Evolutionary conservation across 2,888 invertebrate genomes (phyloP).

Genomic region (Trichopoda pennipes): DNA sequence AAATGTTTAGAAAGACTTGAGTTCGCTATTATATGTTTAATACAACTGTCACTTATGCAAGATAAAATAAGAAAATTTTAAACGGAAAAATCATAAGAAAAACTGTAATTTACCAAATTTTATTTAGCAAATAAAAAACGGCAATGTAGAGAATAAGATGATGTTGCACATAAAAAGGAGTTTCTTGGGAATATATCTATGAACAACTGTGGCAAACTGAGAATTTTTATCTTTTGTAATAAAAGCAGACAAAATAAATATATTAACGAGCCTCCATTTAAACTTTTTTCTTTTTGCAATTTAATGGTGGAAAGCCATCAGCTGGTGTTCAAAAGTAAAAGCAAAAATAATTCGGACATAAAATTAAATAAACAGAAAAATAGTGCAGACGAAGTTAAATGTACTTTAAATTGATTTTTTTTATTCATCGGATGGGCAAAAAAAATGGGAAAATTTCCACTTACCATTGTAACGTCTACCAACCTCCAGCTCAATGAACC

Average conservation of each 20-base stretch:
- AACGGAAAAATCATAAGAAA: conserved; percentile 10
- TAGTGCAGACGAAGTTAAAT: conserved; percentile 34
- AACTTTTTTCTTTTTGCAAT: conserved; percentile 17
- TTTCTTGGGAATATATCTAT: neutral
- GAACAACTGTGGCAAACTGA: neutral
- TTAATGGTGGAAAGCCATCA: conserved; percentile 61
- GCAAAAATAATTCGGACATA: conserved; percentile 13
- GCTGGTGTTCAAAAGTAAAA: conserved; percentile 58
- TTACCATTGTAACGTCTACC: neutral
- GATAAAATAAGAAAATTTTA: conserved; percentile 29
- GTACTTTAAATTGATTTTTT: conserved; percentile 29
- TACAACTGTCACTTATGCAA: conserved; percentile 18
- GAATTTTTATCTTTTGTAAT: neutral
- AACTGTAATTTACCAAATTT: conserved; percentile 53
- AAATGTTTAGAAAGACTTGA: neutral
- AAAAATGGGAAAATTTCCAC: neutral
- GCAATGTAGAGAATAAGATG: neutral
- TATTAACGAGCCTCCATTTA: conserved; percentile 15
- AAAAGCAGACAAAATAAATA: conserved; percentile 46
- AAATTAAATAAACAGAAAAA: conserved; percentile 33
- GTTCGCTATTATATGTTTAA: neutral
- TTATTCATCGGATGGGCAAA: neutral
- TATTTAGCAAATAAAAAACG: conserved; percentile 29
- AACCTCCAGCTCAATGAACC: neutral
- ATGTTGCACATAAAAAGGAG: conserved; percentile 22